phyloP scores from a whole-genome alignment of 2,888 invertebrate species.

The Junonia oenone region DNA sequence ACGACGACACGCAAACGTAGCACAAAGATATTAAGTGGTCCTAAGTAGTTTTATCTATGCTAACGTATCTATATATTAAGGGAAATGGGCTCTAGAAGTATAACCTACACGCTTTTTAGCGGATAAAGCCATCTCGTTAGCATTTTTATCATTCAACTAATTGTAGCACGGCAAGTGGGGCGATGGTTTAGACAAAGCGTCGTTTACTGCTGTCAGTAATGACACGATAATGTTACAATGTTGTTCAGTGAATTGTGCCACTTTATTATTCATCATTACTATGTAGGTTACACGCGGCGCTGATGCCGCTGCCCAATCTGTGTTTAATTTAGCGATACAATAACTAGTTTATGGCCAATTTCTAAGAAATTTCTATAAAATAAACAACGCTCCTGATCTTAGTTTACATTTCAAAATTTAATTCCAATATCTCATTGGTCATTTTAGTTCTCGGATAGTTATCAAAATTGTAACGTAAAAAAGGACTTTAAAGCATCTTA shows the following conservation, averaged over 20 bases:
- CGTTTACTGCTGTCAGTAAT: constrained; percentile 4
- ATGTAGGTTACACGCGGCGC: constrained; percentile 8
- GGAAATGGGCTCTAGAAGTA: constrained; percentile 15
- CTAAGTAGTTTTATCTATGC: constrained; percentile 6
- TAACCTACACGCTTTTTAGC: constrained; percentile 23
- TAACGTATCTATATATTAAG: constrained; percentile 1
- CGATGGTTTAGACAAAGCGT: constrained; percentile 10
- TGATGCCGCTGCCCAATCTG: background rate
- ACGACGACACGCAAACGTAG: background rate
- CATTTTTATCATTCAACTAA: constrained; percentile 33
- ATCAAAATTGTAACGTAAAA: background rate
- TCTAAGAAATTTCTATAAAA: background rate
- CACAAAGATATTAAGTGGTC: background rate
- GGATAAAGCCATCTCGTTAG: constrained; percentile 33
- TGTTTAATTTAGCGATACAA: background rate
- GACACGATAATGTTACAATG: constrained; percentile 18
- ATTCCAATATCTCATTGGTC: background rate
- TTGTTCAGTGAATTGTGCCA: constrained; percentile 20
- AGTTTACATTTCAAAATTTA: background rate
- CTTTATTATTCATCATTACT: constrained; percentile 12
- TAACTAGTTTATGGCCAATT: background rate
- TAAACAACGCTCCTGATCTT: background rate
- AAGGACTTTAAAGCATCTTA: background rate
- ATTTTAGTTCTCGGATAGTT: background rate
- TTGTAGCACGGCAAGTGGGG: constrained; percentile 14